Evolutionary conservation across 2,797 vertebrate genomes (phyloP), one percentile per base, ranked within the genome.

Genomic region (Gouania willdenowi): DNA sequence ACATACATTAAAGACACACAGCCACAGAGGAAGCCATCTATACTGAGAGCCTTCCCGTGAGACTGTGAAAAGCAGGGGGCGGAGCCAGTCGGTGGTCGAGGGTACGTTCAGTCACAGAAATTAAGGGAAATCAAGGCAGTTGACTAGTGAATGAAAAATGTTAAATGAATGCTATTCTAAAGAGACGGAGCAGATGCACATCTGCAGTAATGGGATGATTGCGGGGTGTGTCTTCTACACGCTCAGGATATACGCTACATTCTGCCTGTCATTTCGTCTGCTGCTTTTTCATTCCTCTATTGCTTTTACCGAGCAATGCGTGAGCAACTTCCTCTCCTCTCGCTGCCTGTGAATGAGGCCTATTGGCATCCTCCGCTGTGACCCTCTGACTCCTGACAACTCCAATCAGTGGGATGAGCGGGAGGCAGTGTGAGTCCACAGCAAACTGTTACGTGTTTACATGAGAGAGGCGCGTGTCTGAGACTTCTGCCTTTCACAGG

Each of bases 81-180:
- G 53, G 52, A 43, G 70, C 39, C 44, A 49, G 61, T 17, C 66
- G 66, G 66, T 75, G 48, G 35, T 11, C 3, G 27, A 71, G 50
- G 68, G 83, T 88, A 81, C 77, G 78, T 77, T 67, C 75, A 84
- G 85, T 87, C 85, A 81, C 13, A 40, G 28, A 68, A 87, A 89
- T 90, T 86, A 84, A 86, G 79, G 64, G 28, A 68, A 87, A 89
- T 90, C 86, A 84, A 86, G 79, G 64, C 57, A 71, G 84, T 69
- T 83, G 77, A 87, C 75, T 80, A 85, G 86, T 89, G 86, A 89
- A 90, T 90, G 88, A 92, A 90, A 88, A 77, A 89, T 84, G 67
- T 28, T 35, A 37, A 32, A 34, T 79, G 79, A 89, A 90, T 75
- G 74, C 62, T 59, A 60, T 78, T 84, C 70, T 45, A 40, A 48